phyloP scores from a whole-genome alignment of 2,888 invertebrate species.

The Eilema caniola region DNA sequence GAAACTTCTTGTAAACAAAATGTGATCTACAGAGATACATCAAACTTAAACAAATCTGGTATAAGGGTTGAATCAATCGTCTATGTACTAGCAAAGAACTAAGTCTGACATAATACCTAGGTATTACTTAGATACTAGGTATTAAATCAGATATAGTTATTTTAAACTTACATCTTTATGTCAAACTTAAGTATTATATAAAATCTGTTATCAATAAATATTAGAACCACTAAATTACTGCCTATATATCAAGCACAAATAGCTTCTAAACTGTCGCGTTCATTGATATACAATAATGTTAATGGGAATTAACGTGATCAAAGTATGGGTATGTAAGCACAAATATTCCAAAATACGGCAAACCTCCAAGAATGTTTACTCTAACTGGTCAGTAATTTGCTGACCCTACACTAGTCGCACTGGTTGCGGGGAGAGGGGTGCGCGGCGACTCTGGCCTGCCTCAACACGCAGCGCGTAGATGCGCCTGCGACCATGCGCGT shows the following conservation, averaged over 20 bases:
- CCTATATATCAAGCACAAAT: background rate
- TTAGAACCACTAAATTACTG: background rate
- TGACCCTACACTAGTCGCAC: conserved; percentile 57
- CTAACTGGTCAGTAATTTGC: conserved; percentile 49
- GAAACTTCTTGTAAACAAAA: background rate
- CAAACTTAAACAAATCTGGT: background rate
- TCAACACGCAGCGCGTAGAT: conserved; percentile 77
- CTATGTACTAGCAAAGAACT: background rate
- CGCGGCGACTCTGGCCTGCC: conserved; percentile 76
- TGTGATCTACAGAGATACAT: background rate
- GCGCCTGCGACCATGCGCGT: conserved; percentile 60
- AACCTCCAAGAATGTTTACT: conserved; percentile 1
- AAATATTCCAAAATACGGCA: background rate
- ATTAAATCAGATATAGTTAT: too few relatives aligned
- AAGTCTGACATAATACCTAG: background rate
- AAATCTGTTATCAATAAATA: background rate
- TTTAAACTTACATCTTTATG: too few relatives aligned
- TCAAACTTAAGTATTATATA: background rate
- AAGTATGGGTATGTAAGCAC: too few relatives aligned
- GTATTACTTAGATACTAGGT: too few relatives aligned
- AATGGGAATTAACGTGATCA: too few relatives aligned
- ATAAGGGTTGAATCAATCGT: background rate
- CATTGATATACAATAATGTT: too few relatives aligned
- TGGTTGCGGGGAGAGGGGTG: conserved; percentile 55
- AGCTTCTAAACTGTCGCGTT: too few relatives aligned